Evolutionary conservation across 2,113 vertebrate species (phyloP), one percentile per base, ranked within the genome.

Genomic region (Osmerus mordax): DNA sequence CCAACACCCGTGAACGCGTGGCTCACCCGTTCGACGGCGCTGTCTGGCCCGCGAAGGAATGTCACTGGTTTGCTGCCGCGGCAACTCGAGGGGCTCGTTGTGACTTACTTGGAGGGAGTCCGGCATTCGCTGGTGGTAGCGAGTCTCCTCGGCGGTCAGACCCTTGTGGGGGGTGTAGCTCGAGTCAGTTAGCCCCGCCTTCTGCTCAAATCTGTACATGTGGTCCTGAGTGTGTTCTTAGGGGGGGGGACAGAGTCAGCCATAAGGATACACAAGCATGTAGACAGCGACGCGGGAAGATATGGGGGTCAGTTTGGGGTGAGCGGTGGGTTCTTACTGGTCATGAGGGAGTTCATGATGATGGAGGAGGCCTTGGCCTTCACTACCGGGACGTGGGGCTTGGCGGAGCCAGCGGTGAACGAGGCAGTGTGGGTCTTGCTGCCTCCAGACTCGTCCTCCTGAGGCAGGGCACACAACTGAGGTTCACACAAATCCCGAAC

Each of bases 131-230:
- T 97, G 89, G 78, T 85, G 95, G 81, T 94, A 94, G 78, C 94
- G 92, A 4, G 93, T 95, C 87, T 99, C 97, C 87, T 99, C 97
- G 0, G 96, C 93, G 7, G 92, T 95, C 29, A 99, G 95, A 73
- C 97, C 97, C 87, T 97, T 98, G 90, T 99, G 97, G 12, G 97
- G 97, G 0, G 94, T 97, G 90, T 98, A 99, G 78, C 95, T 93
- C 47, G 93, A 90, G 73, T 97, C 96, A 3, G 90, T 94, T 75
- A 98, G 92, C 12, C 97, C 97, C 21, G 94, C 97, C 79, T 92
- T 94, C 84, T 97, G 95, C 86, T 98, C 95, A 71, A 99, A 99
- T 74, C 89, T 95, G 23, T 95, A 94, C 77, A 99, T 93, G 78
- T 92, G 98, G 65, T 99, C 97, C 70, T 98, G 97, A 66, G 94